Base-by-base conservation (phyloP, 2,797 vertebrate species). In the Phylloscopus collybita region DNA sequence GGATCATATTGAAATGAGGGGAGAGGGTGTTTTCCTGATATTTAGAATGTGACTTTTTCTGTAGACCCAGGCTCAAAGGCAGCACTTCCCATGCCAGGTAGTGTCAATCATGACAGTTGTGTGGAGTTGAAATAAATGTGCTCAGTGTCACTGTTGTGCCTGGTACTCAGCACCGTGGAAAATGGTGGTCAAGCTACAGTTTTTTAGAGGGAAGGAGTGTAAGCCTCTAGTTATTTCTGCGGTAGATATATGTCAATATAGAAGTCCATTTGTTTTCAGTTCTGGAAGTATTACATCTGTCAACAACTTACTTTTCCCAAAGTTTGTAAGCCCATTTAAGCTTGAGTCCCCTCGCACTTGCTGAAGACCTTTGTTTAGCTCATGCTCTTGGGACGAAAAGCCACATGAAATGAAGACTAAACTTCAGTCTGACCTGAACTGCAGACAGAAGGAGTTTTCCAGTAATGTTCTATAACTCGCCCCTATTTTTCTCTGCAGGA, bases 391-490 rank as follows among this genome's bases (percentile, higher is more conserved):
- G 25, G 29, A 53, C 51, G 18, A 81, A 83, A 78, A n/a, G 2
- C 20, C 2, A 3, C 38, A 29, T 18, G 42, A 67, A 74, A 49
- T 0, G 1, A 74, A 51, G 66, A 53, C 36, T 27, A 69, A 23
- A 6, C 25, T 81, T 84, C 59, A 36, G 7, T 60, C 25, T 71
- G 32, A 60, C 10, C n/a, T 49, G 22, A n/a, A 23, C 19, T 57
- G 40, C 1, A 5, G 17, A 30, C 13, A 60, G 19, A 70, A 7
- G 22, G 47, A 65, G 5, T 80, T 73, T 75, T 91, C 34, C 32
- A 36, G 6, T 0, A 0, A 20, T 32, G 6, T 75, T 82, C 64
- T 66, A 2, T 14, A 57, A 60, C 16, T 69, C 5, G 2, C 5
- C 5, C 5, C 14, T 54, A 1, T 82, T 88, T 75, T 73, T 12